These are phyloP conservation scores for Vicugna pacos DNA, from an alignment of 2,113 vertebrate species.

Conservation along the genomic window DNA sequence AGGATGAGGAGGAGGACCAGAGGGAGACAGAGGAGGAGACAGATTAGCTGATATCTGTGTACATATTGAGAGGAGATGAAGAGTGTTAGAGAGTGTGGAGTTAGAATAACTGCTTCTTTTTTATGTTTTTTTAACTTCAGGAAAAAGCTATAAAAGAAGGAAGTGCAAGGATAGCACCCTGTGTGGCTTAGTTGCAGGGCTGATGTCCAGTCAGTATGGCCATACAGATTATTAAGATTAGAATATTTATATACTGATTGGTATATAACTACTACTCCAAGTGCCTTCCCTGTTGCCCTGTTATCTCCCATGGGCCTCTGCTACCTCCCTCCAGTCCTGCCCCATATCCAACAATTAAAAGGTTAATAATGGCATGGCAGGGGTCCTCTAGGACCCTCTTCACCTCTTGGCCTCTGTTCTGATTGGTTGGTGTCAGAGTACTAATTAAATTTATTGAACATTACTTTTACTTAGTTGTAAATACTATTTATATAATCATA, in stretches of 20 bases:
- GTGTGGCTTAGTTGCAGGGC: not conserved
- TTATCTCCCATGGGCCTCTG: not conserved
- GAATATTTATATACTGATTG: not conserved
- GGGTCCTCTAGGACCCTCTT: not conserved
- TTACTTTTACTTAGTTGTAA: slow-evolving; percentile 34
- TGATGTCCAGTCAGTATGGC: not conserved
- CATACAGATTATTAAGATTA: not conserved
- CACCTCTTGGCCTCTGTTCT: slow-evolving; percentile 13
- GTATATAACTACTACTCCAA: not conserved
- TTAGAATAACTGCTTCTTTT: not conserved
- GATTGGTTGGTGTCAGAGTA: not conserved
- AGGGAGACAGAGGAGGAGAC: not conserved
- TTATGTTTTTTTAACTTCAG: not conserved
- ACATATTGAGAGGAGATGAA: not conserved
- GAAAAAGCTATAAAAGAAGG: not conserved
- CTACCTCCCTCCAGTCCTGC: not conserved
- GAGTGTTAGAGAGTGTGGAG: not conserved
- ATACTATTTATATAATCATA: slow-evolving; percentile 28
- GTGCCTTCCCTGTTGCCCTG: not conserved
- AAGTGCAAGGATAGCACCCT: not conserved
- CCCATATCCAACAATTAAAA: not conserved
- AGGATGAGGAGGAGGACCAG: not conserved
- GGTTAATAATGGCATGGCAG: not conserved
- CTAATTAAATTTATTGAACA: slow-evolving; percentile 49
- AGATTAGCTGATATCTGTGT: not conserved